Evolutionary conservation across 92 coral and sea anemone genomes (phyloP).

Genomic region (Palythoa caribaeorum): DNA sequence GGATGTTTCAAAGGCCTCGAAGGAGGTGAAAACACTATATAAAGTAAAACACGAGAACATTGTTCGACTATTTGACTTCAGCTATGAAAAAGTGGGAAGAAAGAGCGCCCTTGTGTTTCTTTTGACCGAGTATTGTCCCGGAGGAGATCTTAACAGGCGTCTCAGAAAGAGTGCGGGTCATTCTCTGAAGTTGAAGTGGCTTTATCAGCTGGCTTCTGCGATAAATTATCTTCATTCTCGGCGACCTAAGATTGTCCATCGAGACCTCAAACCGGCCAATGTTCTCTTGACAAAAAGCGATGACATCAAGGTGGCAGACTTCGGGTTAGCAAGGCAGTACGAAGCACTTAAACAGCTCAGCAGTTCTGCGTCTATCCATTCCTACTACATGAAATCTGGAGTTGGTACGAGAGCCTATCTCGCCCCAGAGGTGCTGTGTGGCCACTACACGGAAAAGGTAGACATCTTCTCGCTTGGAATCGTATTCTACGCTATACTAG

Average conservation of each 20-base stretch:
- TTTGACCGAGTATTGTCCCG: slow-evolving; percentile 34
- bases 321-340: slow-evolving; percentile 15
- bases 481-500: slow-evolving; percentile 57
- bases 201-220: neutral
- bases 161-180: neutral
- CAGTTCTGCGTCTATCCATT: neutral
- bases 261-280: slow-evolving; percentile 12
- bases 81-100: neutral
- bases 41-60: too few species aligned
- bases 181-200: neutral
- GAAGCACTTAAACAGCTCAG: neutral
- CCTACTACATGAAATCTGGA: neutral
- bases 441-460: slow-evolving; percentile 59
- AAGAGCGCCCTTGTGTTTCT: neutral
- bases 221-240: neutral
- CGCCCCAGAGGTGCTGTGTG: slow-evolving; percentile 4
- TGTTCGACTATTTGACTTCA: too few species aligned
- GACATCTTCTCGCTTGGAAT: slow-evolving; percentile 61
- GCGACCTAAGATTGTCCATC: neutral
- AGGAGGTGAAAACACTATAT: neutral
- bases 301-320: slow-evolving; percentile 15
- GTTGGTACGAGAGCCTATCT: slow-evolving; percentile 9
- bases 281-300: slow-evolving; percentile 1
- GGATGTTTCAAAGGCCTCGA: neutral
- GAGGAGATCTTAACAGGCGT: slow-evolving; percentile 20